These are phyloP conservation scores for Neodontobutis hainanensis DNA, from an alignment of 2,113 vertebrate genomes.

Conservation along the genomic window DNA sequence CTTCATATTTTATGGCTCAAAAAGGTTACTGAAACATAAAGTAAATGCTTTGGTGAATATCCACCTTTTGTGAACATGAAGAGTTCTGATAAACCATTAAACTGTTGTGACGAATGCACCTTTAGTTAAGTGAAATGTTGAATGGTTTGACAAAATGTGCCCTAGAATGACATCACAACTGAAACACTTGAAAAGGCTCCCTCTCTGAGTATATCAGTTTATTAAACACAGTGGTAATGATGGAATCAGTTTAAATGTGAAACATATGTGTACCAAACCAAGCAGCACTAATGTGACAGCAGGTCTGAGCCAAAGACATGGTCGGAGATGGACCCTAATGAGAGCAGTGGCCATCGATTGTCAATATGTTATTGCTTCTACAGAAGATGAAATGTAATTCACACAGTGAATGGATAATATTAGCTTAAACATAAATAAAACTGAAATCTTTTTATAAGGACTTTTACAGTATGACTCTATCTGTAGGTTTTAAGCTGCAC, in stretches of 20 bases:
- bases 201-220: not conserved
- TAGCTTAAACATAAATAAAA: slow-evolving; percentile 61
- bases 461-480: slow-evolving; percentile 52
- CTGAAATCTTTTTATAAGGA: slow-evolving; percentile 45
- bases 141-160: too few relatives aligned
- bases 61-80: too few relatives aligned
- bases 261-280: slow-evolving; percentile 71
- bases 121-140: too few relatives aligned
- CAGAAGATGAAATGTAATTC: slow-evolving; percentile 65
- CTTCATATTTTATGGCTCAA: too few relatives aligned
- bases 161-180: too few relatives aligned
- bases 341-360: slow-evolving; percentile 73
- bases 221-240: slow-evolving; percentile 22
- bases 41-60: too few relatives aligned
- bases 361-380: slow-evolving; percentile 83
- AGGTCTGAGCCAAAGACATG: slow-evolving; percentile 54
- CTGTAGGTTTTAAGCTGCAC: slow-evolving; percentile 34
- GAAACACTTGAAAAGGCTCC: too few relatives aligned
- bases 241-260: slow-evolving; percentile 72
- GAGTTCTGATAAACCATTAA: too few relatives aligned
- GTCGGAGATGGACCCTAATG: slow-evolving; percentile 47
- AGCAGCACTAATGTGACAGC: slow-evolving; percentile 73
- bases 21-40: too few relatives aligned
- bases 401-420: slow-evolving; percentile 64
- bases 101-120: too few relatives aligned